phyloP scores from a whole-genome alignment of 2,888 invertebrate genomes.

The Furcula furcula region DNA sequence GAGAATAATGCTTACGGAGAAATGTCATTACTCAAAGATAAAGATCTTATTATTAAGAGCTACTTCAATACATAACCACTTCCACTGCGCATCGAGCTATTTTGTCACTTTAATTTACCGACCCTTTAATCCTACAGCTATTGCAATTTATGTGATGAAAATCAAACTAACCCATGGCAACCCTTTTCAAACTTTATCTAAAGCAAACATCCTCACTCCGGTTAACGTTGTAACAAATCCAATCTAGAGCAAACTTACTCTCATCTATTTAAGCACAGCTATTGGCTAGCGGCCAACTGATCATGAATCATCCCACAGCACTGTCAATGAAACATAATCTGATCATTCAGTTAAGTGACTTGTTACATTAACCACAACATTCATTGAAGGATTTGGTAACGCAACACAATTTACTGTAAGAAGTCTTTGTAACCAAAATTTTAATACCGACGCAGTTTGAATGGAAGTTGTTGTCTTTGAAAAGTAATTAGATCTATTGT shows the following conservation, averaged over 20 bases:
- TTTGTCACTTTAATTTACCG: neutral
- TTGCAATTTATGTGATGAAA: conserved; percentile 1
- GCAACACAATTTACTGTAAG: conserved; percentile 15
- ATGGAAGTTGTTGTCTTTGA: too few species aligned
- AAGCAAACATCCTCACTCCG: neutral
- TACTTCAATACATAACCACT: too few species aligned
- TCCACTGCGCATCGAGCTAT: too few species aligned
- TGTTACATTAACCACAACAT: conserved; percentile 37
- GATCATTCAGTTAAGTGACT: conserved; percentile 49
- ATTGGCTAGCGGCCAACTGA: conserved; percentile 44
- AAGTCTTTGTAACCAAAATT: too few species aligned
- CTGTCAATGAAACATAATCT: conserved; percentile 60
- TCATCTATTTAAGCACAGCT: conserved; percentile 33
- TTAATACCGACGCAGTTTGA: too few species aligned
- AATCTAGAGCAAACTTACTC: conserved; percentile 1
- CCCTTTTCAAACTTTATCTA: conserved; percentile 2
- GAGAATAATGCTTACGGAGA: too few species aligned
- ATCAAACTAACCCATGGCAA: neutral
- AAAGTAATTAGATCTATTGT: too few species aligned
- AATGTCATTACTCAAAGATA: too few species aligned
- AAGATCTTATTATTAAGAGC: too few species aligned
- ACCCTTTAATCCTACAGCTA: neutral
- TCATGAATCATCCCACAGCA: conserved; percentile 49
- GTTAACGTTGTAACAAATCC: conserved; percentile 1
- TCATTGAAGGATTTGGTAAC: conserved; percentile 30